These are phyloP conservation scores for Apodemia zela DNA, from an alignment of 2,888 invertebrate genomes.

Conservation along the genomic window DNA sequence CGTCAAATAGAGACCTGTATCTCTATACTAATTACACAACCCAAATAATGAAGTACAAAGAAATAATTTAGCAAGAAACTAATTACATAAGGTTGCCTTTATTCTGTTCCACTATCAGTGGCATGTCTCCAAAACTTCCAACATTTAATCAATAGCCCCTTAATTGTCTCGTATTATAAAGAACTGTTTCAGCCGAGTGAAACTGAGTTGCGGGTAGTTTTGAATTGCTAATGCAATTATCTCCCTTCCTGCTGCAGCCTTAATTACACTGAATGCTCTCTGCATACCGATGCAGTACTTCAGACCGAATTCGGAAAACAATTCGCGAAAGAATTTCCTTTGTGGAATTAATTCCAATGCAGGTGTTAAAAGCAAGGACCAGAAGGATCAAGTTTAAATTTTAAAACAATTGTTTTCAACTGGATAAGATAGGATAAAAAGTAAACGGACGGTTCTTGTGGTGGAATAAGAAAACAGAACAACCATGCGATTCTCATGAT, in stretches of 20 bases:
- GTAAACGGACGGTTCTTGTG: too few species aligned
- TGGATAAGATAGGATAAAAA: too few species aligned
- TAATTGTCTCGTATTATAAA: conserved; percentile 9
- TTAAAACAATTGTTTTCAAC: too few species aligned
- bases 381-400: not conserved
- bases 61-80: not conserved
- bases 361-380: not conserved
- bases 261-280: conserved; percentile 28
- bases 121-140: not conserved
- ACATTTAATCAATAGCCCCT: not conserved
- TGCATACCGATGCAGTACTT: conserved; percentile 9
- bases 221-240: conserved; percentile 37
- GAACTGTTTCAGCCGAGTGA: not conserved
- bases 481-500: too few species aligned
- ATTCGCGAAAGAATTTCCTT: not conserved
- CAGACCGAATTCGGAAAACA: not conserved
- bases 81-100: not conserved
- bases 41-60: not conserved
- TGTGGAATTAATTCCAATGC: not conserved
- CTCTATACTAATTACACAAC: too few species aligned
- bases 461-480: too few species aligned
- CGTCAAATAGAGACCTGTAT: too few species aligned
- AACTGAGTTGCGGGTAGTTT: conserved; percentile 25
- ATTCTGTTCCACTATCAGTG: not conserved
- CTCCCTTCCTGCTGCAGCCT: conserved; percentile 25